Evolutionary conservation across 2,797 vertebrate genomes (phyloP).

Genomic region (Crenuchus spilurus): DNA sequence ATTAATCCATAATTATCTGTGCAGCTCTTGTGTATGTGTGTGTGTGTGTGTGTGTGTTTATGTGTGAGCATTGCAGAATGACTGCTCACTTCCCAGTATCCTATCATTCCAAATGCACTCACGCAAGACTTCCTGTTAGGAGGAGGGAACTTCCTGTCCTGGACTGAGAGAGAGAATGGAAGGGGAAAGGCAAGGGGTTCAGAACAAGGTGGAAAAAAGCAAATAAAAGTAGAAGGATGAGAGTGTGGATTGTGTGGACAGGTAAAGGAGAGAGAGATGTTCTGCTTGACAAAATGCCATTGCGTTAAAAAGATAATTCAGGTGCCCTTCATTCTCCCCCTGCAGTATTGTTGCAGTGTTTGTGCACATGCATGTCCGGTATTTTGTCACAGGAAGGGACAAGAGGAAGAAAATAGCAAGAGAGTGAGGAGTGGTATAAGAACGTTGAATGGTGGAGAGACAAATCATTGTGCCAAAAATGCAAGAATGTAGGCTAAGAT

Average conservation of each 20-base stretch:
- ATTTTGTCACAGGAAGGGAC: slow-evolving; percentile 36
- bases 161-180: slow-evolving; percentile 36
- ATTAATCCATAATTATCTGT: neutral
- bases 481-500: slow-evolving; percentile 28
- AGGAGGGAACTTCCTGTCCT: slow-evolving; percentile 73
- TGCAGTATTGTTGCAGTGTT: slow-evolving; percentile 5
- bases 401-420: slow-evolving; percentile 36
- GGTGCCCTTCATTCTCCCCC: slow-evolving; percentile 35
- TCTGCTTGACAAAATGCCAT: slow-evolving; percentile 23
- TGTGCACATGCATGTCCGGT: slow-evolving; percentile 2
- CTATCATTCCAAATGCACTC: slow-evolving; percentile 79
- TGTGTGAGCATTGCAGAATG: slow-evolving; percentile 56
- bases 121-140: slow-evolving; percentile 75
- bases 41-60: slow-evolving; percentile 39
- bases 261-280: slow-evolving; percentile 33
- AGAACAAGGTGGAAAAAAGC: slow-evolving; percentile 42
- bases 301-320: slow-evolving; percentile 20
- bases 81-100: slow-evolving; percentile 80
- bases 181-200: slow-evolving; percentile 43
- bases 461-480: slow-evolving; percentile 18
- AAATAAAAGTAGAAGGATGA: slow-evolving; percentile 14
- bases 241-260: slow-evolving; percentile 18
- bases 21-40: neutral
- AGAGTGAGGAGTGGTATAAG: slow-evolving; percentile 8
- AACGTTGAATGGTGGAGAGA: slow-evolving; percentile 12